A percentile compares a stretch with the other conserved stretches of the same genome.
phyloP scores from a whole-genome alignment of 2,797 vertebrate genomes.

The Pipistrellus nathusii region DNA sequence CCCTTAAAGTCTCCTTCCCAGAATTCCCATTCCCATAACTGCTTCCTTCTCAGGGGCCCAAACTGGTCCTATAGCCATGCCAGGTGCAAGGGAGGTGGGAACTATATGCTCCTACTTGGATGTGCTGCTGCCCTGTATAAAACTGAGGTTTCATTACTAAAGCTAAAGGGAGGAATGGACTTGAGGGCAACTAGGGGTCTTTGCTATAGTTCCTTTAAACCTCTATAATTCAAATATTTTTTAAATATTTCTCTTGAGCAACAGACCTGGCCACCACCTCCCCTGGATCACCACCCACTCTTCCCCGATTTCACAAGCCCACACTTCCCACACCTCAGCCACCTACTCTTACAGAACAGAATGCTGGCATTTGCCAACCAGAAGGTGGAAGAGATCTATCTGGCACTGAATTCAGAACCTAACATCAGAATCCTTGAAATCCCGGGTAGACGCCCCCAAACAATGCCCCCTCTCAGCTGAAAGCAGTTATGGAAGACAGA shows the following conservation, averaged over 20 bases:
- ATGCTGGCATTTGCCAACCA: too few relatives aligned
- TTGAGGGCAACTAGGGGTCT: not conserved
- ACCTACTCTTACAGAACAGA: too few relatives aligned
- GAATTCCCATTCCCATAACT: not conserved
- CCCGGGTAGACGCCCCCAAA: too few relatives aligned
- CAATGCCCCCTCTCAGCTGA: too few relatives aligned
- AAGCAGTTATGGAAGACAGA: too few relatives aligned
- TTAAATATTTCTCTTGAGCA: not conserved
- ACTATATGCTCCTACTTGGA: not conserved
- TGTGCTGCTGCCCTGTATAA: not conserved
- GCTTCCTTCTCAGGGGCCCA: not conserved
- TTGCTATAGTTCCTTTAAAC: not conserved
- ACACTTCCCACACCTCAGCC: too few relatives aligned
- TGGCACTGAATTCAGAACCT: too few relatives aligned
- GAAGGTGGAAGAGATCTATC: too few relatives aligned
- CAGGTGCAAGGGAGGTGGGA: not conserved
- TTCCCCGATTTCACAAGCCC: too few relatives aligned
- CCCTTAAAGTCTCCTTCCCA: not conserved
- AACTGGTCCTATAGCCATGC: not conserved
- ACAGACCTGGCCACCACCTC: too few relatives aligned
- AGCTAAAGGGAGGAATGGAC: not conserved
- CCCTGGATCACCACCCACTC: too few relatives aligned
- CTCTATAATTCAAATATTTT: conserved; percentile 17
- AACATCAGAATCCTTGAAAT: too few relatives aligned
- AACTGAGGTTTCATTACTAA: not conserved